Evolutionary conservation across 1,140 invertebrate species (phyloP), one percentile per base, ranked within the genome.

Genomic region (Aphelinus certus): DNA sequence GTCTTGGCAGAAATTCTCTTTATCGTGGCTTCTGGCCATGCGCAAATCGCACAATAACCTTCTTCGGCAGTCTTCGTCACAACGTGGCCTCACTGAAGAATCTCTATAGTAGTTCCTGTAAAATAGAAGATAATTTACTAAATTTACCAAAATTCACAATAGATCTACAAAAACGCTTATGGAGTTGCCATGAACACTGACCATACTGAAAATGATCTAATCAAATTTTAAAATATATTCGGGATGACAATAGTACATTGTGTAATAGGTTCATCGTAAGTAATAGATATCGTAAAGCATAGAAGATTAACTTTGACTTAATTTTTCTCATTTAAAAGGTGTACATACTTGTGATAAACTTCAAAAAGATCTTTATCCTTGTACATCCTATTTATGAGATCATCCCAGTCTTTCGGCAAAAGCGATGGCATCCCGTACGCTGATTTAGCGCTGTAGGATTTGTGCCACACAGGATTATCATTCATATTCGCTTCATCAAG

Each of bases 91-190:
- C 0, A 93, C 92, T 1, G 94, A 93, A 68, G 95, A 95, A 82
- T 95, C 95, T 85, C 96, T 96, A 90, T 94, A 95, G 84, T 96
- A 96, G 83, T 95, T 93, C 81, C 95, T 96, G 85, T 94, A 95
- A 88, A 96, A 26, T 26, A 26, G 26, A 26, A 26, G 26, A 26
- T 26, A 26, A 26, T 26, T 26, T 26, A 26, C 26, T 26, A 26
- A 26, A 26, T 26, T 26, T 26, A 26, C 26, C 26, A 26, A 26
- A 26, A 26, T 26, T 26, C 26, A 26, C 26, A 26, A 26, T 26
- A 26, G 26, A 26, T 26, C 26, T 26, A 26, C 26, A 26, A 26
- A 26, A 26, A 26, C 26, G 26, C 26, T 26, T 26, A 26, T 26
- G 26, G 26, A 26, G 26, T 26, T 26, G 26, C 26, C 26, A 26